Conservation (phyloP, 2,888 invertebrate genomes). For the Mellilla xanthometata region DNA sequence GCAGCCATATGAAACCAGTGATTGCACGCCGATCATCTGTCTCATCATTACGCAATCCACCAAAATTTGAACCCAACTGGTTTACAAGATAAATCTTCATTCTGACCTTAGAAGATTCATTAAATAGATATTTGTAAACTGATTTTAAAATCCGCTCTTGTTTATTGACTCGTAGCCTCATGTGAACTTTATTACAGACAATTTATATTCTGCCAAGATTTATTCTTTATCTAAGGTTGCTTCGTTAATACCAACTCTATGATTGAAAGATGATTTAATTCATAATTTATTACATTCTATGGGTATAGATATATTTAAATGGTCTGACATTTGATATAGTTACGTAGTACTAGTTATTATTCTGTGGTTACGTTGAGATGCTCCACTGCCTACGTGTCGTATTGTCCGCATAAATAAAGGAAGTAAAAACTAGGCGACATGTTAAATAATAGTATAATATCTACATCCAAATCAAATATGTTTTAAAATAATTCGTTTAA, state of each 20-base stretch:
- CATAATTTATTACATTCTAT: conserved; percentile 19
- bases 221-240: conserved; percentile 12
- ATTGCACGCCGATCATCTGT: conserved; percentile 48
- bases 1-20: conserved; percentile 48
- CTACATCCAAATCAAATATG: too few species aligned
- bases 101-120: conserved; percentile 44
- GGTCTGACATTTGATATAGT: conserved; percentile 7
- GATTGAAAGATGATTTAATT: conserved; percentile 13
- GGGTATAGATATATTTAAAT: conserved; percentile 3
- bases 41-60: conserved; percentile 53
- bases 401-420: too few species aligned
- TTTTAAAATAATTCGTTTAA: too few species aligned
- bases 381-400: too few species aligned
- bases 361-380: too few species aligned
- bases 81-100: conserved; percentile 51
- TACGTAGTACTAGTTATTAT: too few species aligned
- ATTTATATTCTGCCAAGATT: conserved; percentile 33
- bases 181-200: conserved; percentile 36
- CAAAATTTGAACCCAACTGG: conserved; percentile 51
- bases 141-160: conserved; percentile 36
- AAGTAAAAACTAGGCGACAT: too few species aligned
- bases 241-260: conserved; percentile 6
- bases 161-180: conserved; percentile 40
- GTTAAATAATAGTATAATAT: too few species aligned
- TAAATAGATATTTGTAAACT: conserved; percentile 42